A percentile compares a stretch with the other conserved stretches of the same genome.
These are phyloP conservation scores for Rhizoglyphus robini DNA, from an alignment of 1,140 invertebrate genomes.

Conservation along the genomic window DNA sequence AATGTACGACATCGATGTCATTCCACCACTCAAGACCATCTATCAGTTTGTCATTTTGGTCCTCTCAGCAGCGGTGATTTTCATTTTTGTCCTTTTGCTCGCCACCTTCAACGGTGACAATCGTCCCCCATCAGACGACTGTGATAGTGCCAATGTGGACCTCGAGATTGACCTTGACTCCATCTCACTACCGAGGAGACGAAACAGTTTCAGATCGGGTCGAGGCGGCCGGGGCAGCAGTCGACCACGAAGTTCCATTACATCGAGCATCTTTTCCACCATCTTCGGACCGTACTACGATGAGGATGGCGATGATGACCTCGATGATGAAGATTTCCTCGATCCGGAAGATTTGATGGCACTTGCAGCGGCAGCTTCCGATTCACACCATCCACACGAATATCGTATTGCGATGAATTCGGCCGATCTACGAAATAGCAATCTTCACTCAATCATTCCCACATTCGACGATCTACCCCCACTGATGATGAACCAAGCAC, in stretches of 20 bases:
- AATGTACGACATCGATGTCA: background rate
- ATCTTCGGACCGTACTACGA: background rate
- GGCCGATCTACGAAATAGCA: background rate
- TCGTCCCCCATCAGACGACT: background rate
- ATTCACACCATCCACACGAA: background rate
- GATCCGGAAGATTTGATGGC: background rate
- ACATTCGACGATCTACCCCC: background rate
- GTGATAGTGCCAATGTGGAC: background rate
- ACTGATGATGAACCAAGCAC: background rate
- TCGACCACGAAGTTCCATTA: background rate
- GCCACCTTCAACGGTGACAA: background rate
- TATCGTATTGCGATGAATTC: background rate
- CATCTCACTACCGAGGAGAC: background rate
- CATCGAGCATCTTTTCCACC: background rate
- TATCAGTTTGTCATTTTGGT: background rate
- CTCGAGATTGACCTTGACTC: background rate
- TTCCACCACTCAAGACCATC: background rate
- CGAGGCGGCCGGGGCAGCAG: background rate
- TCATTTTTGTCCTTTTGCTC: slow-evolving; percentile 6
- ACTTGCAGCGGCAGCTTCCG: background rate
- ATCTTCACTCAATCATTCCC: no score
- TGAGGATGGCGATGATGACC: background rate
- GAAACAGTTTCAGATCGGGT: background rate
- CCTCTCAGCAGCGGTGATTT: slow-evolving; percentile 1
- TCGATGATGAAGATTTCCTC: background rate